These are phyloP conservation scores for Drosophila kambysellisi DNA, from an alignment of 2,888 invertebrate genomes.

Conservation along the genomic window DNA sequence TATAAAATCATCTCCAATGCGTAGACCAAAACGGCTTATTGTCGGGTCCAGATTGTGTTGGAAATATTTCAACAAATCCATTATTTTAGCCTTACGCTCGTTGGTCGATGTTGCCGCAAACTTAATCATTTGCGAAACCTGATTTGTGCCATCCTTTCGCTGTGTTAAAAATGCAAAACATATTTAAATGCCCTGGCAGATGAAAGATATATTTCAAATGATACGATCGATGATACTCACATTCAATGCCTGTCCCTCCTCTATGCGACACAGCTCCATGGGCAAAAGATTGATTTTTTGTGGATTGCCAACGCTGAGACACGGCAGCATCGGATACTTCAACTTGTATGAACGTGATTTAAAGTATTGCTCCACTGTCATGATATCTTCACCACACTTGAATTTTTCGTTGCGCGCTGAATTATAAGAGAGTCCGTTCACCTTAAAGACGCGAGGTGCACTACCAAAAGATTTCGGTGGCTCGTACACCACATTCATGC, in stretches of 20 bases:
- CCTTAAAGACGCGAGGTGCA: constrained; percentile 68
- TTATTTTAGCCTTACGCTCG: constrained; percentile 92
- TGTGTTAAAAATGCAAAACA: constrained; percentile 18
- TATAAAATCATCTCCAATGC: constrained; percentile 90
- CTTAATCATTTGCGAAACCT: constrained; percentile 94
- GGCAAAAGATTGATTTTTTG: constrained; percentile 92
- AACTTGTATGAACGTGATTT: constrained; percentile 79
- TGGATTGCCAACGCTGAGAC: constrained; percentile 92
- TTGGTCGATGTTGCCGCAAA: constrained; percentile 93
- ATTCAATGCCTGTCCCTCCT: constrained; percentile 90
- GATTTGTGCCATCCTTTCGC: constrained; percentile 91
- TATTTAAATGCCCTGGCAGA: neutral
- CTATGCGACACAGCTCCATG: constrained; percentile 92
- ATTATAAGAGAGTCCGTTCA: constrained; percentile 57
- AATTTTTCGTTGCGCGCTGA: constrained; percentile 84
- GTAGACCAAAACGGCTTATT: constrained; percentile 93
- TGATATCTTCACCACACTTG: constrained; percentile 50
- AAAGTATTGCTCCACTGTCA: constrained; percentile 85
- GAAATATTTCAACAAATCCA: constrained; percentile 85
- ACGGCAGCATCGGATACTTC: constrained; percentile 90
- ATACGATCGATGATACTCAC: constrained; percentile 76
- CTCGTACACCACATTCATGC: constrained; percentile 76
- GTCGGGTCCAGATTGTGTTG: constrained; percentile 84
- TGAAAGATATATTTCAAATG: neutral
- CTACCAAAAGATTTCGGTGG: constrained; percentile 73